Conservation (phyloP, 2,113 vertebrate genomes). For the Pedetes capensis region DNA sequence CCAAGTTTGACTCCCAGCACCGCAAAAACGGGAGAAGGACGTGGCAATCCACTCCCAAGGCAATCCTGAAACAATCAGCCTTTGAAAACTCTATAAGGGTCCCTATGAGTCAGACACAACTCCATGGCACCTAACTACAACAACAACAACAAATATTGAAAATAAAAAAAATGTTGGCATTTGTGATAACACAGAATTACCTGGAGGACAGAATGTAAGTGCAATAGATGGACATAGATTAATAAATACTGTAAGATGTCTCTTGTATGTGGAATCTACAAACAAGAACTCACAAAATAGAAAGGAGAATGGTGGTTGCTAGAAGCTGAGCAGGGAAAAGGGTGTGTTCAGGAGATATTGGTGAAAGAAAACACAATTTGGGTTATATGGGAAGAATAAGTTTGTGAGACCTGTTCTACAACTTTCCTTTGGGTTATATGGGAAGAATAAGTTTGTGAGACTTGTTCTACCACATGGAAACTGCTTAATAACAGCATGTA, state of each 20-base stretch:
- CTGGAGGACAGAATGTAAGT: background rate
- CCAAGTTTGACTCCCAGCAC: too few relatives aligned
- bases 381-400: background rate
- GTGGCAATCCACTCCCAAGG: too few relatives aligned
- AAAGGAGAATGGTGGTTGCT: background rate
- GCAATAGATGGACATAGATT: too few relatives aligned
- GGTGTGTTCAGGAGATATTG: background rate
- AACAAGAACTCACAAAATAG: background rate
- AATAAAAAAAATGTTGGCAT: background rate
- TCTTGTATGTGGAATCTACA: background rate
- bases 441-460: background rate
- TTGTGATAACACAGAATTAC: too few relatives aligned
- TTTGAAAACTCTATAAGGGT: too few relatives aligned
- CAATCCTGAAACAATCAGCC: too few relatives aligned
- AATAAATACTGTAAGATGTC: background rate
- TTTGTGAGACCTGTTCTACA: background rate
- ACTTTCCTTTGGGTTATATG: background rate
- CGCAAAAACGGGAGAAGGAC: too few relatives aligned
- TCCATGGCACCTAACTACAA: too few relatives aligned
- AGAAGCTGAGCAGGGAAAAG: fast-evolving
- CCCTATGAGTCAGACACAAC: too few relatives aligned
- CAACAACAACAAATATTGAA: too few relatives aligned
- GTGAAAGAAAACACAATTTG: background rate
- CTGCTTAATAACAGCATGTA: background rate
- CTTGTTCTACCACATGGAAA: too few relatives aligned